These are phyloP conservation scores for Amblyopsis rosae DNA, from an alignment of 2,113 vertebrate genomes.

Conservation along the genomic window DNA sequence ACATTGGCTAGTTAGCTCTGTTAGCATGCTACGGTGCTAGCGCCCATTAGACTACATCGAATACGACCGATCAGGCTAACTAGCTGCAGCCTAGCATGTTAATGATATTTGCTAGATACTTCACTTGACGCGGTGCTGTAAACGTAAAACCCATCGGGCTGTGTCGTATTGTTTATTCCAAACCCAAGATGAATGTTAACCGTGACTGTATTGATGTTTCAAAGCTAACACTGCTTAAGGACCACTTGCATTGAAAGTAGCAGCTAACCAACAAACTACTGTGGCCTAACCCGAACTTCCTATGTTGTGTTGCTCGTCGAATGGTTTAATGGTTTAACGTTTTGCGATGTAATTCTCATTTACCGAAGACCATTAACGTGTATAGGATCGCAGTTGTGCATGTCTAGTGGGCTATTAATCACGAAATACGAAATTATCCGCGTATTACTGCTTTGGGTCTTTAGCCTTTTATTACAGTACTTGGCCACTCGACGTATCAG, in stretches of 20 bases:
- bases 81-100: neutral
- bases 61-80: neutral
- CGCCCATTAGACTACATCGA: constrained; percentile 13
- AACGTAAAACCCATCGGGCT: no score
- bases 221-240: constrained; percentile 39
- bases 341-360: no score
- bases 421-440: no score
- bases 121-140: no score
- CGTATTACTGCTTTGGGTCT: no score
- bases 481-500: no score
- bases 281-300: constrained; percentile 63
- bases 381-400: no score
- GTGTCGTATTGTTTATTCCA: neutral
- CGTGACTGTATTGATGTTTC: constrained; percentile 20
- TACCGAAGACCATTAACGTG: no score
- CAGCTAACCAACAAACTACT: constrained; percentile 43
- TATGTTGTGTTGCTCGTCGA: constrained; percentile 14
- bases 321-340: neutral
- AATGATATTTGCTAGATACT: no score
- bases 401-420: no score
- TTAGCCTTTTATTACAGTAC: no score
- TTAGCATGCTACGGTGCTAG: constrained; percentile 41
- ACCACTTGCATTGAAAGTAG: constrained; percentile 28
- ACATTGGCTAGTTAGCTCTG: constrained; percentile 46
- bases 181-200: neutral